Conservation (phyloP, 2,888 invertebrate species). For the Harmothoe impar region DNA sequence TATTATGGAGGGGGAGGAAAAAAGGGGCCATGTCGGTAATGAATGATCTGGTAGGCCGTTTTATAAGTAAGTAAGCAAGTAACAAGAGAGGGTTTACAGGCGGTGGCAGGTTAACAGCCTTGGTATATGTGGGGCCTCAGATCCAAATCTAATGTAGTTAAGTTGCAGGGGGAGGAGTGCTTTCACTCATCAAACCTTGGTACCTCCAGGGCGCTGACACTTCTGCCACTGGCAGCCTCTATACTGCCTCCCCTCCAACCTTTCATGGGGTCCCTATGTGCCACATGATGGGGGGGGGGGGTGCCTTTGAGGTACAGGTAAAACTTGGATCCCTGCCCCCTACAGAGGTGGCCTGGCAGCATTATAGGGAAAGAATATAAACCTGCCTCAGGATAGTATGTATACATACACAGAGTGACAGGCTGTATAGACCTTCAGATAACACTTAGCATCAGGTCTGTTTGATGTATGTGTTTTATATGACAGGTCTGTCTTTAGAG, state of each 20-base stretch:
- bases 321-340: background rate
- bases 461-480: background rate
- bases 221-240: too few species aligned
- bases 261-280: background rate
- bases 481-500: background rate
- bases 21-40: background rate
- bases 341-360: too few species aligned
- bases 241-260: too few species aligned
- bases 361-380: too few species aligned
- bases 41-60: background rate
- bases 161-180: background rate
- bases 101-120: too few species aligned
- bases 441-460: background rate
- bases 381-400: too few species aligned
- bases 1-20: background rate
- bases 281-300: background rate
- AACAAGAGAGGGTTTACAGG: background rate
- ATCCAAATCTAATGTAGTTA: too few species aligned
- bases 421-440: too few species aligned
- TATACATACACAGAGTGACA: too few species aligned
- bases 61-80: conserved; percentile 4
- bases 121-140: too few species aligned
- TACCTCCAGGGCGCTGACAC: too few species aligned
- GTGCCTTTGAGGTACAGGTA: background rate
- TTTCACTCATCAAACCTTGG: background rate